Evolutionary conservation across 1,140 invertebrate genomes (phyloP), one percentile per base, ranked within the genome.

Genomic region (Euborellia annulipes): DNA sequence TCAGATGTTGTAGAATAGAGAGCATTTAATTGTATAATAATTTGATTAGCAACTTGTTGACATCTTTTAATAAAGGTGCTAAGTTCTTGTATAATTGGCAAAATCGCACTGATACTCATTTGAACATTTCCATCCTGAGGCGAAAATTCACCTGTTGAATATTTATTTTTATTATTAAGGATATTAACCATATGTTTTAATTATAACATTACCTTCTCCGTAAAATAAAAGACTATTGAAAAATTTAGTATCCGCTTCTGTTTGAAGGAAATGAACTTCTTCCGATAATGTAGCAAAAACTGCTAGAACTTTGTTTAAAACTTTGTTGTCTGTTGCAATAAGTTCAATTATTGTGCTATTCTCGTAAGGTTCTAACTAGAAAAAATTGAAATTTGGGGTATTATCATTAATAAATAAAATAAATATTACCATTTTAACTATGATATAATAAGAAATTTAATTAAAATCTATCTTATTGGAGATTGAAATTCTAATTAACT

Each of bases 271-370:
- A 40, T 74, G 63, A 45, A 86, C 75, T 66, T 91, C 86, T 53
- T 76, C 67, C 61, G 84, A 89, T 0, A 87, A 64, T 34, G 79
- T 73, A n/a, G 78, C 74, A 37, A 90, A 71, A 1, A 83, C 81
- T 22, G 78, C 76, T 14, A 91, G 63, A n/a, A 88, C 72, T 66
- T 87, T 86, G 43, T 84, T 85, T 46, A 88, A 70, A 16, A 78
- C 65, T 59, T 82, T 80, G 60, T 87, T 87, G 61, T 91, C 84
- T 18, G 82, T 85, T 50, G 81, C 75, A 17, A 84, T 72, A 32
- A 89, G 58, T 50, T 82, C 71, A 19, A 82, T 61, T 34, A 85
- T 57, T 19, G 69, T 66, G 8, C 78, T 69, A 52, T 76, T 65
- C 62, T 86, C 83, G 50, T 64, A 65, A 4, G 73, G 68, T 19